Evolutionary conservation across 2,113 vertebrate species (phyloP).

Genomic region (Platichthys stellatus): DNA sequence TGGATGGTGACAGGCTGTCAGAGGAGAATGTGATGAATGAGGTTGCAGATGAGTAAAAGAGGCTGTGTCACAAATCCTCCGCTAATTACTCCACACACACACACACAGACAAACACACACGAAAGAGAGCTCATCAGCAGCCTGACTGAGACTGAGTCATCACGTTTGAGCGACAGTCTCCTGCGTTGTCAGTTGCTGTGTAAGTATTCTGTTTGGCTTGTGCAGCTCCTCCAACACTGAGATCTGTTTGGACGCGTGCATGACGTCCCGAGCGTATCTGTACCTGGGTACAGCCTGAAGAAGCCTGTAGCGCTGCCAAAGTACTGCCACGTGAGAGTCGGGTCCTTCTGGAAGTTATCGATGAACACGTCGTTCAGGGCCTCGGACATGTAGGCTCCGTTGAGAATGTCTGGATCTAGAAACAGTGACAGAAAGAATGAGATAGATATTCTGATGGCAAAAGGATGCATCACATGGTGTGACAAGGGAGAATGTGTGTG

Average conservation of each 20-base stretch:
- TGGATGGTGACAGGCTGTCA: conserved; percentile 37
- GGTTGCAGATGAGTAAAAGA: conserved; percentile 38
- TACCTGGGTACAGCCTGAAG: conserved; percentile 97
- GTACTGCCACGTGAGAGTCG: conserved; percentile 96
- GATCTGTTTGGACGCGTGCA: not conserved
- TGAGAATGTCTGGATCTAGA: conserved; percentile 91
- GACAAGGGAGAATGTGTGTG: not conserved
- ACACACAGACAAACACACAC: not conserved
- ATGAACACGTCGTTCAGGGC: conserved; percentile 92
- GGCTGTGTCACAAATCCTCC: conserved; percentile 47
- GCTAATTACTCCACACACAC: conserved; percentile 43
- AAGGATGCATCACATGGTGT: not conserved
- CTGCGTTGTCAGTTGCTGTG: conserved; percentile 52
- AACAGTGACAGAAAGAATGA: not conserved
- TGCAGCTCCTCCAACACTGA: not conserved
- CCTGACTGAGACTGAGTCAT: conserved; percentile 43
- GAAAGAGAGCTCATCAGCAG: conserved; percentile 11
- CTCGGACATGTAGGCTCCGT: conserved; percentile 96
- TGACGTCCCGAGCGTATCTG: not conserved
- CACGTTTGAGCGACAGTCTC: conserved; percentile 29
- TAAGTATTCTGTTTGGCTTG: conserved; percentile 36
- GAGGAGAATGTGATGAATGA: conserved; percentile 47
- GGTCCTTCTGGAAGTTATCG: conserved; percentile 93
- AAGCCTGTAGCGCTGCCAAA: conserved; percentile 96
- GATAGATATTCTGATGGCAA: not conserved